Base-by-base conservation (phyloP, 2,113 vertebrate genomes). In the Pipa parva region DNA sequence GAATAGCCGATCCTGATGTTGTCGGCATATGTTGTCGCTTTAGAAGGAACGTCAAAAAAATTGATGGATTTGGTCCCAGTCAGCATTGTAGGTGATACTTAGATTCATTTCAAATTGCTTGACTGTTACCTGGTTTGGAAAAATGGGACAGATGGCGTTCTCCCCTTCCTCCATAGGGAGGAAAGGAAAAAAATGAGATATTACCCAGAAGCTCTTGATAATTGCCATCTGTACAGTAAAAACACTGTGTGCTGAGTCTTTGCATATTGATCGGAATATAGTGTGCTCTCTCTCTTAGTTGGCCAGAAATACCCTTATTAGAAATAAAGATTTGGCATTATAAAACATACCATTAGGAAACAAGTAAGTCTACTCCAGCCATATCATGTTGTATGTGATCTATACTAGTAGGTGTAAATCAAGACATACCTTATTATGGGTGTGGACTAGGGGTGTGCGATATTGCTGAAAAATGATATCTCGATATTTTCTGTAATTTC, bases 121-220 rank as follows among this genome's bases (percentile, higher is more conserved):
- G 26, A 17, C 46, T 24, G 18, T 49, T 49, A 49, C 46, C 46
- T 49, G 46, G 5, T 7, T 24, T 49, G 20, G 22, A 24, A 49
- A 58, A 18, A 49, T 20, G n/a, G 22, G 24, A 49, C 54, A 58
- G 63, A 58, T 67, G 63, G 63, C 24, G 39, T 59, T 22, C 36
- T 31, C 63, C 13, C n/a, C 12, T 46, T 20, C 54, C 63, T 58
- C 6, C 17, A n/a, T n/a, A 49, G 63, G 54, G 27, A 67, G 42
- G 2, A 24, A 49, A 7, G 3, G 15, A 58, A 39, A 67, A 25
- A 67, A 49, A 1, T 67, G 63, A 58, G 56, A 56, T 18, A 51
- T 37, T 39, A 21, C 28, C 36, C 28, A 42, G 20, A 5, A 54
- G 26, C 18, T 27, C 50, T 17, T 62, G 15, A 17, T 7, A 63